A percentile compares a stretch with the other conserved stretches of the same genome.
Conservation (phyloP, 1,140 invertebrate species). For the Drosophila tsacasi region DNA sequence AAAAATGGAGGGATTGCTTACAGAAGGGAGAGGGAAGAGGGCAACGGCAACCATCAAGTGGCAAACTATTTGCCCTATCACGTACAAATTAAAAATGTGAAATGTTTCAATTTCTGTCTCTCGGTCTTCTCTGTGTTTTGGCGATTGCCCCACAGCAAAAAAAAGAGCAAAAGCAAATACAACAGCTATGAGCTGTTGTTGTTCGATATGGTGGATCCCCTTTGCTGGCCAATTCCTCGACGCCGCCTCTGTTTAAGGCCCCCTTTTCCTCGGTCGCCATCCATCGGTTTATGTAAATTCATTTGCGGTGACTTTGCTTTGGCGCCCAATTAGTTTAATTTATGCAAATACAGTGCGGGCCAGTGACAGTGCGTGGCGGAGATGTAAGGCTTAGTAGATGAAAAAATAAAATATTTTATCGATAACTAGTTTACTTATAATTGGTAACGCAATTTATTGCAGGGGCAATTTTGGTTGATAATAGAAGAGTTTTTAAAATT, state of each 20-base stretch:
- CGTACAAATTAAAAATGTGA: conserved; percentile 84
- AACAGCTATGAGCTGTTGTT: conserved; percentile 13
- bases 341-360: conserved; percentile 44
- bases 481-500: no score
- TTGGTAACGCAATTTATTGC: no score
- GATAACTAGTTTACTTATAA: neutral
- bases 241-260: conserved; percentile 2
- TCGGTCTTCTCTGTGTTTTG: conserved; percentile 16
- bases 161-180: neutral
- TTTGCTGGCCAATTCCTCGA: neutral
- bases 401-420: neutral
- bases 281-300: conserved; percentile 53
- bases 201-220: conserved; percentile 24
- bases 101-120: conserved; percentile 74
- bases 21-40: neutral
- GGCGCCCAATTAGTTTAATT: conserved; percentile 55
- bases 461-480: no score
- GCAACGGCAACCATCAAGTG: conserved; percentile 48
- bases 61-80: conserved; percentile 82
- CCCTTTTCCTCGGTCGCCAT: conserved; percentile 4
- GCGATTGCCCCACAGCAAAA: conserved; percentile 50
- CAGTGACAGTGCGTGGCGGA: conserved; percentile 37
- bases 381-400: conserved; percentile 15
- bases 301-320: conserved; percentile 51
- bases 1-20: conserved; percentile 3